Base-by-base conservation (phyloP, 2,888 invertebrate species). In the Andrena flavipes region DNA sequence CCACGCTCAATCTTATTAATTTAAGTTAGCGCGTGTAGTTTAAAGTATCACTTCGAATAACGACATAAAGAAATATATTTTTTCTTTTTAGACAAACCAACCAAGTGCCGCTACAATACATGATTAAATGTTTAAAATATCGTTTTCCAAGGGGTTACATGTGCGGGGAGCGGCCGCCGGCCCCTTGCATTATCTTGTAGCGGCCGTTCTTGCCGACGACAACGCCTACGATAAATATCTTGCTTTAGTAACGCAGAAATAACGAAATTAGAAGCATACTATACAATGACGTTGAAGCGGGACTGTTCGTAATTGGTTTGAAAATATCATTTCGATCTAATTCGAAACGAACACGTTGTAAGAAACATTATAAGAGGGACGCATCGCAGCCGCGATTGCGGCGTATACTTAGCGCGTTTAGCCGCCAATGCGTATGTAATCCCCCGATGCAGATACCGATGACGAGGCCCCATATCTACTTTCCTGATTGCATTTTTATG, bases 341-440 rank as follows among this genome's bases (percentile, higher is more conserved):
- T 67, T 54, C 30, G n/a, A 65, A 26, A 7, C 0, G 5, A 33
- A 0, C 10, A 63, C 30, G 10, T 7, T 6, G 26, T 13, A 42
- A n/a, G 42, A 42, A 54, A 13, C 1, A 1, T 67, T 54, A 2
- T 10, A 49, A 16, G 48, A 48, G 33, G 56, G 65, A 56, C 72
- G 77, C 48, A 65, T 29, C 51, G 63, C 51, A 70, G 75, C 67
- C 68, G 42, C 13, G 75, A 2, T 51, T 42, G 67, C 82, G 76
- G 75, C 62, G 48, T 23, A 16, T 65, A 26, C 26, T 26, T 26
- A 35, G n/a, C 63, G 59, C 49, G 64, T 33, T 74, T 82, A 85
- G 89, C 90, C 90, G 89, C 88, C 89, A 70, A 89, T 91, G 91
- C 89, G 88, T 90, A 90, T 77, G 42, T 10, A 69, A 76, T 71